Conservation (phyloP, 2,888 invertebrate genomes). For the Dinocampus coccinellae region DNA sequence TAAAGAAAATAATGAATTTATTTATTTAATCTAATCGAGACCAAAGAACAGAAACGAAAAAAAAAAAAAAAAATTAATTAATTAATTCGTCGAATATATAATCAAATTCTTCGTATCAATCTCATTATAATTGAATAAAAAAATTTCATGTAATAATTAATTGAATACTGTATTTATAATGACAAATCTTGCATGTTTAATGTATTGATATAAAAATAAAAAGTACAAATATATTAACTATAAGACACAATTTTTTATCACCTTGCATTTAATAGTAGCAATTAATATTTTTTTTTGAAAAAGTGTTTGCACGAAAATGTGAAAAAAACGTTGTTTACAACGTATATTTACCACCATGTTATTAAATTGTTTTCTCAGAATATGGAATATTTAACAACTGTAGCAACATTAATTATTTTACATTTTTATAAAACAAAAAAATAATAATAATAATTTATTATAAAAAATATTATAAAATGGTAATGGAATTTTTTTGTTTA, state of each 20-base stretch:
- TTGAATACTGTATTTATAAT: constrained; percentile 31
- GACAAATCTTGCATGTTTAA: constrained; percentile 33
- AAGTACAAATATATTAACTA: neutral
- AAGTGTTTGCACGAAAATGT: neutral
- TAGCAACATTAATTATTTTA: too few species aligned
- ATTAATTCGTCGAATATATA: constrained; percentile 41
- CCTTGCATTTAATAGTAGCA: neutral
- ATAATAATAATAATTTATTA: too few species aligned
- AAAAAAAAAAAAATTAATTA: constrained; percentile 41
- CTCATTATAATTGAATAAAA: neutral
- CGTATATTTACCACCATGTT: too few species aligned
- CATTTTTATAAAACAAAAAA: neutral
- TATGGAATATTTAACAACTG: too few species aligned
- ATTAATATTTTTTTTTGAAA: neutral
- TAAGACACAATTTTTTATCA: neutral
- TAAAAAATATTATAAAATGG: too few species aligned
- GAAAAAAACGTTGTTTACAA: too few species aligned
- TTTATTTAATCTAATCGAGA: neutral
- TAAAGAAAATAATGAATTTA: neutral
- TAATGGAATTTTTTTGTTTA: too few species aligned
- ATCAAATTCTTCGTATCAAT: constrained; percentile 22
- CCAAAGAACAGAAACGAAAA: constrained; percentile 17
- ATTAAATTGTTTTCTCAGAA: neutral
- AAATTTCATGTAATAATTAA: constrained; percentile 10
- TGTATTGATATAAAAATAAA: constrained; percentile 31